phyloP scores from a whole-genome alignment of 2,797 vertebrate species.

The Oceanodroma leucorhoa region DNA sequence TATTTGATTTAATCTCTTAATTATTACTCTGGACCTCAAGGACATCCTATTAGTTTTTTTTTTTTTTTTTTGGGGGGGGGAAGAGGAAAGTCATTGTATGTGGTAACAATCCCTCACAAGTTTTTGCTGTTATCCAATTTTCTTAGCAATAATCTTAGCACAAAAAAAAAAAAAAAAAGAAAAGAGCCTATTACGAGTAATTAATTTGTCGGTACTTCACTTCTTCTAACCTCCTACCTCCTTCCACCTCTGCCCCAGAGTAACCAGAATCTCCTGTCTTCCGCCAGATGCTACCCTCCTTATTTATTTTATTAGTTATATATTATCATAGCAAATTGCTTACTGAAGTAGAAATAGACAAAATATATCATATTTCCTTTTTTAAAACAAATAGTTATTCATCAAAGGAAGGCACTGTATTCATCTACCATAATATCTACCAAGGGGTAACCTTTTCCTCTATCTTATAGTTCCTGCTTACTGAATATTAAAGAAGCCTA shows the following conservation, averaged over 20 bases:
- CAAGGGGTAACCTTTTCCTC: neutral
- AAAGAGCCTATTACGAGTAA: neutral
- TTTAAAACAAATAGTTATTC: neutral
- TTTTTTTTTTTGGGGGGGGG: accelerated
- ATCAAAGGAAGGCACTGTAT: neutral
- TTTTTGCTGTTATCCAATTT: neutral
- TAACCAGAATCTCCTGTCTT: neutral
- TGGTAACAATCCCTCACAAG: neutral
- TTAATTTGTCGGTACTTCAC: neutral
- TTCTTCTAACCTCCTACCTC: neutral
- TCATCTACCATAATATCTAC: neutral
- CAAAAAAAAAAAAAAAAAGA: too few species aligned
- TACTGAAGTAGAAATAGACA: neutral
- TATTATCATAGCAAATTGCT: neutral
- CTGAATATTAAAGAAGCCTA: neutral
- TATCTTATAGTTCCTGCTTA: too few species aligned
- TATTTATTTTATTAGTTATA: neutral
- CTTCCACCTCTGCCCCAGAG: neutral
- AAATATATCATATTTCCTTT: neutral
- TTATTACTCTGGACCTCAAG: neutral
- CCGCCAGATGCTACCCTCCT: neutral
- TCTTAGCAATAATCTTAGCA: neutral
- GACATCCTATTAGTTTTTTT: accelerated
- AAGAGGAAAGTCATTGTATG: neutral
- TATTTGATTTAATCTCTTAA: neutral